Conservation (phyloP, 2,797 vertebrate genomes). For the Myripristis jacobus region DNA sequence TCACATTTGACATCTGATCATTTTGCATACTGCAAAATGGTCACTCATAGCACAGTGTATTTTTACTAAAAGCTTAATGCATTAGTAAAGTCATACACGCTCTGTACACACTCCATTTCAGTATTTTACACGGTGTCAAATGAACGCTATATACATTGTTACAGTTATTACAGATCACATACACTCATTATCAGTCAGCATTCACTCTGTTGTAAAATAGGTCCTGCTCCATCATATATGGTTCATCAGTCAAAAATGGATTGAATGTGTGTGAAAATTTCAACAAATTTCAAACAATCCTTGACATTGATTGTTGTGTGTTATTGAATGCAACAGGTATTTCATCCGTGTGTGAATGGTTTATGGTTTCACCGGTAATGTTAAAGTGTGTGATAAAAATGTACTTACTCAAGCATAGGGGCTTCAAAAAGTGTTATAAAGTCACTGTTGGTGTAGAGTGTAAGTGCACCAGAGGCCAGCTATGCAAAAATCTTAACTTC, state of each 20-base stretch:
- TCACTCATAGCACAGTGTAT: neutral
- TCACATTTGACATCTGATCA: conserved; percentile 22
- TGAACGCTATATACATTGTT: neutral
- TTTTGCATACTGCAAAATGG: conserved; percentile 23
- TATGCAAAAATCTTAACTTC: conserved; percentile 74
- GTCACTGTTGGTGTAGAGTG: conserved; percentile 57
- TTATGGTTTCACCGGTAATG: conserved; percentile 33
- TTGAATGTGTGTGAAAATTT: conserved; percentile 35
- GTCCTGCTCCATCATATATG: conserved; percentile 2
- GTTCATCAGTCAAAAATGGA: conserved; percentile 24
- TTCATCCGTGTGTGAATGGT: conserved; percentile 22
- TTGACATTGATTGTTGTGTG: conserved; percentile 11
- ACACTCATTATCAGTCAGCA: conserved; percentile 27
- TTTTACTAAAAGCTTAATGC: conserved; percentile 21
- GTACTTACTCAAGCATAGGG: conserved; percentile 8
- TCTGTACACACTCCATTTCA: neutral
- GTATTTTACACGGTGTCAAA: neutral
- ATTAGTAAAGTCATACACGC: conserved; percentile 8
- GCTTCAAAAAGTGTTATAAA: conserved; percentile 34
- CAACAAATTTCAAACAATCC: conserved; percentile 5
- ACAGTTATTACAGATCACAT: neutral
- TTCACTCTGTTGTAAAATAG: conserved; percentile 6
- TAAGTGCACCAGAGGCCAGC: conserved; percentile 80
- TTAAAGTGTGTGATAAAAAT: conserved; percentile 27
- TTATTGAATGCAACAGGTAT: conserved; percentile 37